These are phyloP conservation scores for Gryllus longicercus DNA, from an alignment of 2,888 invertebrate species.

Conservation along the genomic window DNA sequence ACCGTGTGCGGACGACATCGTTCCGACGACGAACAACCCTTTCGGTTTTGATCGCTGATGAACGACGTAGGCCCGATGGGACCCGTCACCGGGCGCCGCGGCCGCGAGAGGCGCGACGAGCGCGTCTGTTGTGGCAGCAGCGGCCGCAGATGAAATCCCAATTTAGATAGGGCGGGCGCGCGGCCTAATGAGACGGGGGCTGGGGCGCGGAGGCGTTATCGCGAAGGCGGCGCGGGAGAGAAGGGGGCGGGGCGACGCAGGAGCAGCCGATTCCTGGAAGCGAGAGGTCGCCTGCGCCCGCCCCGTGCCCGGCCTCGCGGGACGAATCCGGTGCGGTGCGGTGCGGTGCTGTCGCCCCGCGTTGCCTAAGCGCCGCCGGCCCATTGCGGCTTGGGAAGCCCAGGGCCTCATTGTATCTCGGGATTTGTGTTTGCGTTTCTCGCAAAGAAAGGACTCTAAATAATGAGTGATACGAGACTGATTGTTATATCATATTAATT, in stretches of 20 bases:
- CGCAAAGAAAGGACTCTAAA: no score
- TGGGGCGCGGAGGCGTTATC: neutral
- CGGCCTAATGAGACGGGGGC: conserved; percentile 35
- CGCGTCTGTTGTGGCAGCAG: conserved; percentile 25
- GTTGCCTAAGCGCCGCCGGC: neutral
- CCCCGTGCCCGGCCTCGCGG: neutral
- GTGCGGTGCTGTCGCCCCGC: no score
- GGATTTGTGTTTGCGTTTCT: no score
- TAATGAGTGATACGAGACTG: no score
- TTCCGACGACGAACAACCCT: no score
- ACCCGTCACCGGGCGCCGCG: neutral
- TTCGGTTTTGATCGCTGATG: no score
- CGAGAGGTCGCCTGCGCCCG: conserved; percentile 12
- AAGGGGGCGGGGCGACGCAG: neutral
- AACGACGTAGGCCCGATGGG: no score
- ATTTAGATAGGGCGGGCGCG: conserved; percentile 36
- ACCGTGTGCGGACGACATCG: no score
- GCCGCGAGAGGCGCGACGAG: neutral
- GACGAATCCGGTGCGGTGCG: no score
- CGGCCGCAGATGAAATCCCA: conserved; percentile 5
- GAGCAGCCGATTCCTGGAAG: conserved; percentile 23
- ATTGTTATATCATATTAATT: no score
- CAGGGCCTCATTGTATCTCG: neutral
- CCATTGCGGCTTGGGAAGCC: neutral
- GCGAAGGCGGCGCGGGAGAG: neutral